Evolutionary conservation across 2,888 invertebrate genomes (phyloP).

Genomic region (Oscheius onirici): DNA sequence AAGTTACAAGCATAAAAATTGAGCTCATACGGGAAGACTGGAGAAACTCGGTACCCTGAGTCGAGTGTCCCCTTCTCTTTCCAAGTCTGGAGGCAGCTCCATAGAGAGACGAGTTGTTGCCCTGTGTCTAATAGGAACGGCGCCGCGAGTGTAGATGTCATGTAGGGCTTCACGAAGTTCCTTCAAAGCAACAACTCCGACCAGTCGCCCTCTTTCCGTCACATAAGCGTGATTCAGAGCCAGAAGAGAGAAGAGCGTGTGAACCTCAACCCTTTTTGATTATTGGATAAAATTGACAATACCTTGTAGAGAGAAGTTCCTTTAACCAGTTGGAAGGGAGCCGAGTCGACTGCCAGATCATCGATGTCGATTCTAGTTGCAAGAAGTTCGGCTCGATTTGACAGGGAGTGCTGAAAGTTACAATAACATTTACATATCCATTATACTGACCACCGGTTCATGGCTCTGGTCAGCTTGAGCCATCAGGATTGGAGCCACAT

Average conservation of each 20-base stretch:
- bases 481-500: constrained; percentile 51
- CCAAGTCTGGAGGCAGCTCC: constrained; percentile 30
- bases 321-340: constrained; percentile 74
- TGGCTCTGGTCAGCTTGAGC: constrained; percentile 42
- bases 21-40: no score
- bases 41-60: no score
- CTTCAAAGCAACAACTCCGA: constrained; percentile 93
- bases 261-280: no score
- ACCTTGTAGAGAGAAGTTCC: constrained; percentile 70
- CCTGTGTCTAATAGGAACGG: constrained; percentile 48
- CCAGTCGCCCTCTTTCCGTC: constrained; percentile 91
- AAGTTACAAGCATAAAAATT: no score
- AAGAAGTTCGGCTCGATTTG: constrained; percentile 55
- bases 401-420: constrained; percentile 52
- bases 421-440: no score
- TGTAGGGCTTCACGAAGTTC: constrained; percentile 76
- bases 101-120: constrained; percentile 38
- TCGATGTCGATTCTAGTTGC: constrained; percentile 68
- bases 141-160: constrained; percentile 69
- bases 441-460: constrained; percentile 34
- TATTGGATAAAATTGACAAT: no score
- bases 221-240: constrained; percentile 98
- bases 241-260: constrained; percentile 96
- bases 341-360: constrained; percentile 86
- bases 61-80: neutral